These are phyloP conservation scores for Apus apus DNA, from an alignment of 2,113 vertebrate species.

Conservation along the genomic window DNA sequence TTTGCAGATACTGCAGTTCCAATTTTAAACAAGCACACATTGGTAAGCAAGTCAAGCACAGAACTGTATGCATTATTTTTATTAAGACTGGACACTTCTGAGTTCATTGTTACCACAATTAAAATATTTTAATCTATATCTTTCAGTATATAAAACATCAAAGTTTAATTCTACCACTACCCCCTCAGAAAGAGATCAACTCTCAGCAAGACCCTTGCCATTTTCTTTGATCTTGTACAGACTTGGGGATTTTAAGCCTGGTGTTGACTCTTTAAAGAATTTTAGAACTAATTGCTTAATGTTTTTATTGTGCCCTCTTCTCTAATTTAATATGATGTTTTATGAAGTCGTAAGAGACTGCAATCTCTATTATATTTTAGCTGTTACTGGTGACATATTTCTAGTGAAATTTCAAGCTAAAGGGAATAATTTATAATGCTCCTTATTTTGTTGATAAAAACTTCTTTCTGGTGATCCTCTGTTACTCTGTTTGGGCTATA, in stretches of 20 bases:
- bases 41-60: neutral
- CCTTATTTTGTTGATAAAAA: neutral
- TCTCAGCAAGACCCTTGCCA: slow-evolving; percentile 54
- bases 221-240: slow-evolving; percentile 66
- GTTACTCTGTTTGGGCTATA: neutral
- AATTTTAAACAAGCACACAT: neutral
- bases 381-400: neutral
- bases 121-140: slow-evolving; percentile 51
- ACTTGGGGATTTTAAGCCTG: slow-evolving; percentile 52
- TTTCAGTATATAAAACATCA: slow-evolving; percentile 59
- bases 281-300: slow-evolving; percentile 59
- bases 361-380: neutral
- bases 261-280: slow-evolving; percentile 49
- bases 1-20: neutral
- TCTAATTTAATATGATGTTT: slow-evolving; percentile 30
- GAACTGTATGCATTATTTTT: neutral
- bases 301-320: slow-evolving; percentile 54
- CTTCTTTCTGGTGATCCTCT: neutral
- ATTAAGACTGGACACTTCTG: neutral
- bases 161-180: slow-evolving; percentile 43
- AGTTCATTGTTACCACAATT: slow-evolving; percentile 50
- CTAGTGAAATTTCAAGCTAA: slow-evolving; percentile 8
- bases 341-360: neutral
- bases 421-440: slow-evolving; percentile 35
- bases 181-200: slow-evolving; percentile 28